phyloP scores from a whole-genome alignment of 2,888 invertebrate species.

The Platypus cylindrus region DNA sequence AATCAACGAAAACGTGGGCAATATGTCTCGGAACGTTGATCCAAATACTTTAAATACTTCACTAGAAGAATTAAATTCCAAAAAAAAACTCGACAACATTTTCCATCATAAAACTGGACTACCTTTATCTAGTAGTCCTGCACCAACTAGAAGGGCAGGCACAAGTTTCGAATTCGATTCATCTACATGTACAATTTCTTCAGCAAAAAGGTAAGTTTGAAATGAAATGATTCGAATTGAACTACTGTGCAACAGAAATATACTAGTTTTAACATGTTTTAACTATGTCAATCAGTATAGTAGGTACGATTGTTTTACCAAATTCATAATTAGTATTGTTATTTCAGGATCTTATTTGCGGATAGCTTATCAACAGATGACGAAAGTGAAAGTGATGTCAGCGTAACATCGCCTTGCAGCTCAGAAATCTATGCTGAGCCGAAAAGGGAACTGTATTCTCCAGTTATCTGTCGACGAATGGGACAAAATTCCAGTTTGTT shows the following conservation, averaged over 20 bases:
- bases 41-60: no score
- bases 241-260: background rate
- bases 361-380: constrained; percentile 34
- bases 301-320: background rate
- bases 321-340: constrained; percentile 1
- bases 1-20: no score
- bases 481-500: constrained; percentile 33
- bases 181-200: constrained; percentile 61
- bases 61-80: no score
- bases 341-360: constrained; percentile 53
- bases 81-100: no score
- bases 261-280: background rate
- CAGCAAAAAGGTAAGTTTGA: constrained; percentile 59
- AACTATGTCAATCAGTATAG: background rate
- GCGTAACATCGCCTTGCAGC: constrained; percentile 36
- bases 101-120: constrained; percentile 71
- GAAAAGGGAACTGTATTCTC: constrained; percentile 24
- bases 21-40: no score
- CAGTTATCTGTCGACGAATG: constrained; percentile 29
- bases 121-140: constrained; percentile 76
- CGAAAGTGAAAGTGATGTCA: constrained; percentile 39
- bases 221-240: background rate
- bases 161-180: constrained; percentile 77
- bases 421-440: constrained; percentile 29
- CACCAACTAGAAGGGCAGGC: constrained; percentile 64